These are phyloP conservation scores for Collichthys lucidus DNA, from an alignment of 2,113 vertebrate genomes.

Conservation along the genomic window DNA sequence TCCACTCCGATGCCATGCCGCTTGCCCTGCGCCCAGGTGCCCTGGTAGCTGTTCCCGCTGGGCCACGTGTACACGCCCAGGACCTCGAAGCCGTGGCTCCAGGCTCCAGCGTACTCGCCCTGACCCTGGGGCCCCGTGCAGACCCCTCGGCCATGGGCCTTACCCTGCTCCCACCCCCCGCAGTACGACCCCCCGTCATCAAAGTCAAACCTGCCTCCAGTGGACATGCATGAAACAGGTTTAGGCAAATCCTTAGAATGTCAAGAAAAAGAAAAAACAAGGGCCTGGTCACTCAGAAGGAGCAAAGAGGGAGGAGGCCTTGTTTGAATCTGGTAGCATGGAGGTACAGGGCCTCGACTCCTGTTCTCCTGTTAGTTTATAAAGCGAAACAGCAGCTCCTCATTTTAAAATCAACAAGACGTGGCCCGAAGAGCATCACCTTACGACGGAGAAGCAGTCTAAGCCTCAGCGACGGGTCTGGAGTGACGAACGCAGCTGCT, in stretches of 20 bases:
- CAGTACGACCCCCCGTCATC: conserved; percentile 99
- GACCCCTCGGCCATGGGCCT: conserved; percentile 97
- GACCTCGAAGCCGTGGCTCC: conserved; percentile 98
- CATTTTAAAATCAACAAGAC: conserved; percentile 27
- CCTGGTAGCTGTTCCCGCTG: conserved; percentile 96
- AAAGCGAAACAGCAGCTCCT: conserved; percentile 41
- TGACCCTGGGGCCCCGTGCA: conserved; percentile 99
- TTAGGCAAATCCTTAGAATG: conserved; percentile 86
- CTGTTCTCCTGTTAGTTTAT: conserved; percentile 40
- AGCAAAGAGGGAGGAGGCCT: conserved; percentile 61
- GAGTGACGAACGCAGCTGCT: conserved; percentile 65
- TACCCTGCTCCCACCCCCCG: conserved; percentile 99
- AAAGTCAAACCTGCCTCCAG: conserved; percentile 98
- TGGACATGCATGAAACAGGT: conserved; percentile 89
- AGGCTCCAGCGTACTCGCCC: conserved; percentile 96
- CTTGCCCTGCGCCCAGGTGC: conserved; percentile 98
- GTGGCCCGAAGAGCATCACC: conserved; percentile 43
- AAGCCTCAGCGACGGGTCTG: conserved; percentile 64
- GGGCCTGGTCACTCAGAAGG: conserved; percentile 57
- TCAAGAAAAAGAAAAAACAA: conserved; percentile 76
- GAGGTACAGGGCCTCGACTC: conserved; percentile 60
- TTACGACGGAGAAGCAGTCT: conserved; percentile 45
- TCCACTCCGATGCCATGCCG: conserved; percentile 97
- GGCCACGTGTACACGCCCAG: conserved; percentile 99
- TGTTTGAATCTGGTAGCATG: conserved; percentile 50